Evolutionary conservation across 2,113 vertebrate genomes (phyloP).

Genomic region (Danionella cerebrum): DNA sequence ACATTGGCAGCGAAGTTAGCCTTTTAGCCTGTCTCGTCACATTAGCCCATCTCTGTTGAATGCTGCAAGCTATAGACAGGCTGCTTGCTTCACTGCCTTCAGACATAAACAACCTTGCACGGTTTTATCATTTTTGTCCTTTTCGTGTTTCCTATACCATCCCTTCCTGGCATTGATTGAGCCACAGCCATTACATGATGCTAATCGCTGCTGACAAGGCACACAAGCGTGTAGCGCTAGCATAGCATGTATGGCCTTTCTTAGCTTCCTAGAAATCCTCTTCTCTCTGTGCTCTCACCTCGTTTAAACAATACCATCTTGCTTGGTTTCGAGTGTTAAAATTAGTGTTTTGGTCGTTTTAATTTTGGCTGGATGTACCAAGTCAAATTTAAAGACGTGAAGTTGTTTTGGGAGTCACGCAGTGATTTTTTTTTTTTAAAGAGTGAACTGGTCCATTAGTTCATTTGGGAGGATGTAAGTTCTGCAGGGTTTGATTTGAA

Average conservation of each 20-base stretch:
- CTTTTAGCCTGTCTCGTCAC: conserved; percentile 43
- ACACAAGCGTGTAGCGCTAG: background rate
- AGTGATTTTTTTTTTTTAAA: background rate
- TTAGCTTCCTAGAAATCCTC: background rate
- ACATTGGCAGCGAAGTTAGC: conserved; percentile 14
- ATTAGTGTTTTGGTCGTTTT: no score
- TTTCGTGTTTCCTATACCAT: background rate
- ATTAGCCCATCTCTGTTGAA: conserved; percentile 46
- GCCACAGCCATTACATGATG: background rate
- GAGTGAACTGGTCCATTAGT: background rate
- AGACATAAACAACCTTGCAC: conserved; percentile 59
- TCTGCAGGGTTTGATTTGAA: background rate
- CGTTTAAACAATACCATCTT: no score
- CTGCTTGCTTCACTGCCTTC: conserved; percentile 35
- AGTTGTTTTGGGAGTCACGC: no score
- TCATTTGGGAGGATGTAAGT: background rate
- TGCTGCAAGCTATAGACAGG: conserved; percentile 43
- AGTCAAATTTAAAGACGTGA: no score
- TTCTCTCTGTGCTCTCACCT: no score
- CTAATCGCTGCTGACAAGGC: background rate
- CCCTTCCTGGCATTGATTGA: background rate
- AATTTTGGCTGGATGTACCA: no score
- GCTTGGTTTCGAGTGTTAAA: no score
- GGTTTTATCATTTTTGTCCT: conserved; percentile 28
- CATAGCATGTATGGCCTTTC: background rate